Percentiles rank a stretch among this genome's conserved stretches.
These are phyloP conservation scores for Caenorhabditis drosophilae DNA, from an alignment of 2,888 invertebrate genomes.

Conservation along the genomic window DNA sequence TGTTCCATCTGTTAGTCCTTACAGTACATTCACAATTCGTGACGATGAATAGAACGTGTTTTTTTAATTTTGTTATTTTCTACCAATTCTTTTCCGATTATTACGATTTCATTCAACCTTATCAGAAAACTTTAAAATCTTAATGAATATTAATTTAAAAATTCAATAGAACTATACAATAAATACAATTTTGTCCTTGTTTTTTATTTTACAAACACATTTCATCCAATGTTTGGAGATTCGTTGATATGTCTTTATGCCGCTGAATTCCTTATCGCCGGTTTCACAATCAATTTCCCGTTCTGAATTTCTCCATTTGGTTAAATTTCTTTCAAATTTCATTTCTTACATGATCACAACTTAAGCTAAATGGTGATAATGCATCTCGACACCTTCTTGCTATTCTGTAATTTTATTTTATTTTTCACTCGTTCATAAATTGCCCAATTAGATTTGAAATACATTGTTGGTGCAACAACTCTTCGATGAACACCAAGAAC, in stretches of 20 bases:
- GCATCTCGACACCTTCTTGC: constrained; percentile 63
- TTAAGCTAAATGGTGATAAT: constrained; percentile 62
- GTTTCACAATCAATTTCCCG: constrained; percentile 53
- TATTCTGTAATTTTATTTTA: constrained; percentile 60
- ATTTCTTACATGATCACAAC: constrained; percentile 60
- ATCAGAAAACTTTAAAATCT: too few species aligned
- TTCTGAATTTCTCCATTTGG: constrained; percentile 28
- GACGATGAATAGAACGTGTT: constrained; percentile 17
- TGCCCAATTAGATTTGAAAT: too few species aligned
- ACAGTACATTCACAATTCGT: constrained; percentile 15
- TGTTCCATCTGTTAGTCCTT: constrained; percentile 5
- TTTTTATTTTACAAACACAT: not conserved
- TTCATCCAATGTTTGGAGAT: too few species aligned
- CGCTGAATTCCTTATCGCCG: constrained; percentile 35
- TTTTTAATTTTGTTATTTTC: too few species aligned
- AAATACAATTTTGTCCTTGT: too few species aligned
- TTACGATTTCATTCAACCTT: too few species aligned
- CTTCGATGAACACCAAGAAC: constrained; percentile 90
- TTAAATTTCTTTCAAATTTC: not conserved
- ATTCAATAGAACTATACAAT: too few species aligned
- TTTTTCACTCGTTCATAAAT: too few species aligned
- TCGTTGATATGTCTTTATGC: constrained; percentile 6
- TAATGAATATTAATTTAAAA: too few species aligned
- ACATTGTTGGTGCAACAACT: constrained; percentile 92
- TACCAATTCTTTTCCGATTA: too few species aligned